Base-by-base conservation (phyloP, 2,797 vertebrate species). In the Tokudaia tokunoshimensis region DNA sequence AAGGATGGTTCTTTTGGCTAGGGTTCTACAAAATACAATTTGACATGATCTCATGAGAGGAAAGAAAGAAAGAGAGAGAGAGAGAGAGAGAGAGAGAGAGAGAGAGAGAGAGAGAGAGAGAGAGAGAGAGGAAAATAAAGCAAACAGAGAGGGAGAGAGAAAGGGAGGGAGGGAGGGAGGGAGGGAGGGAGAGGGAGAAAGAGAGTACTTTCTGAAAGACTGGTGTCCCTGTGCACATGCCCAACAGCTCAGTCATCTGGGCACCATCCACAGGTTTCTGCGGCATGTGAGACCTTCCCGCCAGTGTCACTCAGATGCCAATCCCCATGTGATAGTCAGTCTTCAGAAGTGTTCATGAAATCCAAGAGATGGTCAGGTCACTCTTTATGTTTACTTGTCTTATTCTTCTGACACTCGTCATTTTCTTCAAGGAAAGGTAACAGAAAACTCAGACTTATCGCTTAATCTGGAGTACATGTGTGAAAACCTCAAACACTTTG, bases 1-100 rank as follows among this genome's bases (percentile, higher is more conserved):
- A 70, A n/a, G 93, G 74, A 67, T 75, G 94, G 74, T 75, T 37
- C 81, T 97, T 95, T 94, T 96, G 92, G 89, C 82, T 98, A 86
- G 41, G 37, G 80, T 50, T 87, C 88, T 97, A 84, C 9, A 96
- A 85, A 93, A 97, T 65, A 82, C 95, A 95, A 20, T 72, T 88
- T 80, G 83, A 84, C 95, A 95, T 96, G 97, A 95, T 96, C 94
- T 97, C 94, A 78, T 67, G 92, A 86, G 87, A 97, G 22, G 22
- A 95, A 91, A 96, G 96, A 65, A 55, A 65, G 41, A 26, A 31
- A 59, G 11, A 5, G 15, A 26, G 9, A 6, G 6, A 75, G 37
- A 3, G 7, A 47, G 63, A 26, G 3, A 55, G 37, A 37, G 10
- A 12, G 61, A 3, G 11, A 63, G 61, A 9, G 19, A 11, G 20